Evolutionary conservation across 1,140 invertebrate species (phyloP), one percentile per base, ranked within the genome.

Genomic region (Micrasema longulum): DNA sequence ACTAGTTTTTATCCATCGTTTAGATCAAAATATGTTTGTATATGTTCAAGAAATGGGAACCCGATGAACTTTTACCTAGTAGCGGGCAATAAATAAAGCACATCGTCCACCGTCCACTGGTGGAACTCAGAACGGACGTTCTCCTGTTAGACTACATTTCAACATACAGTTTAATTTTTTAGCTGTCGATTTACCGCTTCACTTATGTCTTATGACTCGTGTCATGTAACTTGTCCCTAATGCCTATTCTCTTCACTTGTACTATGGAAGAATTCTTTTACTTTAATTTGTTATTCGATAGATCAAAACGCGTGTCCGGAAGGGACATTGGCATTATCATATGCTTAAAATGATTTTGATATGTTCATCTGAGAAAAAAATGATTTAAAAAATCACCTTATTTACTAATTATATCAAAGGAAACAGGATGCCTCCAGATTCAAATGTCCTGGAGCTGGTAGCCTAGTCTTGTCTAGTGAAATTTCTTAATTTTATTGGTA

Each of bases 81-180:
- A 18, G n/a, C 47, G 64, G 12, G n/a, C 47, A 53, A 31, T 31
- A 31, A 31, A 31, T 31, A 31, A 31, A 31, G 26, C 26, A 65
- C 60, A 53, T 57, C 62, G 20, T 9, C 31, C 12, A 31, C 26
- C 14, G 14, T 6, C 35, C 50, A 35, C 18, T 26, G 50, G 9
- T 31, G 6, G 50, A 36, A n/a, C 31, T 12, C 18, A 20, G 55
- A 70, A 43, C 72, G 72, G 72, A 74, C 69, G 72, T 65, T 70
- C 52, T 65, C 67, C 70, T 67, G 72, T 57, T 64, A 47, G 68
- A 74, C 72, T 62, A 70, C 72, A 74, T 74, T 74, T 69, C 66
- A 69, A 65, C 72, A 67, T 69, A 74, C 72, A 69, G 68, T 74
- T 74, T 74, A 60, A 65, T 70, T 70, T 74, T 74, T 73, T 73